Evolutionary conservation across 2,888 invertebrate species (phyloP), one percentile per base, ranked within the genome.

Genomic region (Caenorhabditis zanzibari): DNA sequence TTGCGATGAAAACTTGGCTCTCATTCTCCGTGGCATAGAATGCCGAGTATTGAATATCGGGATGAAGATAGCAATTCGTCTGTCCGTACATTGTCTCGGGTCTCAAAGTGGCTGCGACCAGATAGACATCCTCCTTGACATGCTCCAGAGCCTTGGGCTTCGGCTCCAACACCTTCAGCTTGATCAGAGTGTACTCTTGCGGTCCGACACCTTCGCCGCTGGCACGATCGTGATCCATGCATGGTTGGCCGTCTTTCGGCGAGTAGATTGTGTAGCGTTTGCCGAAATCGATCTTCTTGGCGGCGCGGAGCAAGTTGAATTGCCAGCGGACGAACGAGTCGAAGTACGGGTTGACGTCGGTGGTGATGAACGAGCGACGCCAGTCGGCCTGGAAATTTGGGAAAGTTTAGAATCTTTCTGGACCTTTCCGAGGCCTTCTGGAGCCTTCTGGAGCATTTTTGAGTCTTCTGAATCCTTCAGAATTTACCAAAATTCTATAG

Each of bases 71-170:
- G 93, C 98, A 98, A 93, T 99, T 99, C 0, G 99, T 99, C 94
- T 99, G 99, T 0, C 99, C 99, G 92, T 98, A 99, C 98, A 99
- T 98, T 0, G 99, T 99, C 94, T 99, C 99, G 0, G 99, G 98
- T 81, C 98, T 94, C n/a, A 99, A 94, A 6, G 99, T 99, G 10
- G 98, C 99, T 22, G 98, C 98, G 14, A 99, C 97, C 82, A 99
- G 94, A 92, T 94, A 96, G n/a, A 97, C 94, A 2, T 91, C 87
- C 80, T 87, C 85, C 28, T 81, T 94, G 93, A 92, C 94, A 94
- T 63, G 93, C 93, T 86, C 93, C 91, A 85, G 94, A 93, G 59
- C 93, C 83, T 82, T 91, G 14, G 96, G 96, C 87, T 95, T 94
- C 0, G 96, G 96, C 90, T 95, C 94, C 9, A 89, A 47, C n/a